Evolutionary conservation across 2,797 vertebrate genomes (phyloP).

Genomic region (Siniperca scherzeri): DNA sequence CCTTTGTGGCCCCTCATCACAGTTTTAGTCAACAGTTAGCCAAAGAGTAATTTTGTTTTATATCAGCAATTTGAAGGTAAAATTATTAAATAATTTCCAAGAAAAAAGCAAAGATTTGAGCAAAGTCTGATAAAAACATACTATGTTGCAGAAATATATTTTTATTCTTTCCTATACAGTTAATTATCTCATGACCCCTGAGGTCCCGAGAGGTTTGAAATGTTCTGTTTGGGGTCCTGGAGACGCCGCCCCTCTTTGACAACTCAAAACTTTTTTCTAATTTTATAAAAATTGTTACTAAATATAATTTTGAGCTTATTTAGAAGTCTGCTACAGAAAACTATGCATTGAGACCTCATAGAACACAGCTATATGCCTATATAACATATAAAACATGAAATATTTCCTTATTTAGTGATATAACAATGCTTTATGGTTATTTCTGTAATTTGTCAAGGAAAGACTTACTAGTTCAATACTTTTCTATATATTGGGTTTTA

Average conservation of each 20-base stretch:
- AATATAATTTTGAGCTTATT: not conserved
- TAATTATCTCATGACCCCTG: slow-evolving; percentile 4
- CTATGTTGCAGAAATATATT: not conserved
- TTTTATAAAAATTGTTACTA: not conserved
- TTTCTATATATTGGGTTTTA: not conserved
- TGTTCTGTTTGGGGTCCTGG: not conserved
- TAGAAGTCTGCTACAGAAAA: not conserved
- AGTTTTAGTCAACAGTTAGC: not conserved
- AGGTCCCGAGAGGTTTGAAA: not conserved
- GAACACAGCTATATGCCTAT: not conserved
- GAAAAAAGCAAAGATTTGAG: not conserved
- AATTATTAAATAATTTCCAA: not conserved
- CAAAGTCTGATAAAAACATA: not conserved
- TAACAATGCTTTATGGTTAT: not conserved
- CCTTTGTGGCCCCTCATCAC: not conserved
- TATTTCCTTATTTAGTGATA: not conserved
- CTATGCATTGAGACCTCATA: not conserved
- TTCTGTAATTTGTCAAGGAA: not conserved
- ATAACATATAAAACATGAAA: not conserved
- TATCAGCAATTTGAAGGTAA: not conserved
- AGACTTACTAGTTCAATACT: not conserved
- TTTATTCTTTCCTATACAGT: not conserved
- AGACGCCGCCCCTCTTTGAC: not conserved
- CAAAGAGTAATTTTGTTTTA: not conserved
- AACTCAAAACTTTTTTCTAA: not conserved